phyloP scores from a whole-genome alignment of 2,797 vertebrate species.

The Peromyscus nudipes region DNA sequence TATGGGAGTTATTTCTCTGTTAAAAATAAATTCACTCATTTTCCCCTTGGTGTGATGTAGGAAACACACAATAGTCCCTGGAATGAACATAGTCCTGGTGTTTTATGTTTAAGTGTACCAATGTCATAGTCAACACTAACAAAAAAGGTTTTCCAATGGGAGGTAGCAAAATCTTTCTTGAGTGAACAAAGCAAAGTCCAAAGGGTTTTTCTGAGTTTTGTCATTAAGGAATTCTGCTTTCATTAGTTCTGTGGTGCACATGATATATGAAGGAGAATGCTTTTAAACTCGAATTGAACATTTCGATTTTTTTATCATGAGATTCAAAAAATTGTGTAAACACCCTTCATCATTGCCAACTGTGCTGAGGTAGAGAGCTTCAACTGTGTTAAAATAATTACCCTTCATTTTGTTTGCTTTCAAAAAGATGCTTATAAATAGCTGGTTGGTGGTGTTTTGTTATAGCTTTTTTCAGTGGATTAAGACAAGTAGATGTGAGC shows the following conservation, averaged over 20 bases:
- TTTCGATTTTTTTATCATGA: background rate
- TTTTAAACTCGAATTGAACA: background rate
- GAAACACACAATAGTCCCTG: background rate
- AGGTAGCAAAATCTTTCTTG: slow-evolving; percentile 12
- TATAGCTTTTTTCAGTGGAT: background rate
- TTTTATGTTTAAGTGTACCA: slow-evolving; percentile 50
- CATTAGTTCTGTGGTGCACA: background rate
- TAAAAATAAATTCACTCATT: background rate
- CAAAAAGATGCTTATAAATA: background rate
- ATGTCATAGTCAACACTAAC: background rate
- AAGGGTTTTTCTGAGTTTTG: background rate
- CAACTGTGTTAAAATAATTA: background rate
- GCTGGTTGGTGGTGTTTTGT: background rate
- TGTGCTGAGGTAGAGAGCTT: background rate
- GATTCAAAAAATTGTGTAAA: background rate
- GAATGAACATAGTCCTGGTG: background rate
- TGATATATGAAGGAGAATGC: background rate
- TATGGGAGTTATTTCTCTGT: background rate
- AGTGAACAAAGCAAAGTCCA: slow-evolving; percentile 37
- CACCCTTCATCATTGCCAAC: background rate
- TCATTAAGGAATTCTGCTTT: background rate
- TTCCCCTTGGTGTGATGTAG: background rate
- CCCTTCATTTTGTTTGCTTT: background rate
- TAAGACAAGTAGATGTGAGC: background rate
- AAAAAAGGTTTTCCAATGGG: slow-evolving; percentile 23